Evolutionary conservation across 2,797 vertebrate genomes (phyloP).

Genomic region (Carcharodon carcharias): DNA sequence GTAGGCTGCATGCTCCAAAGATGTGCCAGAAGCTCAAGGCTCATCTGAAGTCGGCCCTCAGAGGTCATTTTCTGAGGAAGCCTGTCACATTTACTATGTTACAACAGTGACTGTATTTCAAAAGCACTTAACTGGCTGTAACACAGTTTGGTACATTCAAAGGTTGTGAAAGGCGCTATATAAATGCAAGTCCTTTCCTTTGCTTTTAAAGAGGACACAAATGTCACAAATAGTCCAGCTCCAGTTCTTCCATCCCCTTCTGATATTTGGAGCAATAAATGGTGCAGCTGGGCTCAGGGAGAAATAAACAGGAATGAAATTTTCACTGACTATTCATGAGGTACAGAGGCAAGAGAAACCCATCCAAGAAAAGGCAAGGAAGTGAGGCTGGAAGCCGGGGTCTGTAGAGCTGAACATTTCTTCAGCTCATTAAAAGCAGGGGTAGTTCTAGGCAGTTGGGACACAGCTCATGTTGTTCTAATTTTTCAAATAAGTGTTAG

Average conservation of each 20-base stretch:
- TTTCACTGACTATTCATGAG: not conserved
- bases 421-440: not conserved
- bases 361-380: not conserved
- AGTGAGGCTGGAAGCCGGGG: not conserved
- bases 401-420: not conserved
- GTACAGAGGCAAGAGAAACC: not conserved
- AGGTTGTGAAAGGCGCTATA: not conserved
- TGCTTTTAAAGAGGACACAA: not conserved
- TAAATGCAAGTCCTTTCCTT: not conserved
- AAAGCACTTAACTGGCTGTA: not conserved
- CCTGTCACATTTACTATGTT: not conserved
- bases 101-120: not conserved
- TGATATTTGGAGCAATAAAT: not conserved
- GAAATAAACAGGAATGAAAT: not conserved
- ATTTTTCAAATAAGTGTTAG: not conserved
- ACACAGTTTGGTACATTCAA: not conserved
- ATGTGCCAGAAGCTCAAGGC: not conserved
- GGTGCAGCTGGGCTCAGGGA: not conserved
- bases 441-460: not conserved
- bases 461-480: not conserved
- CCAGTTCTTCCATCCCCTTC: not conserved
- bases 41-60: not conserved
- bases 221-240: not conserved
- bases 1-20: not conserved
- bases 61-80: not conserved